Evolutionary conservation across 2,888 invertebrate genomes (phyloP).

Genomic region (Erebia epiphron): DNA sequence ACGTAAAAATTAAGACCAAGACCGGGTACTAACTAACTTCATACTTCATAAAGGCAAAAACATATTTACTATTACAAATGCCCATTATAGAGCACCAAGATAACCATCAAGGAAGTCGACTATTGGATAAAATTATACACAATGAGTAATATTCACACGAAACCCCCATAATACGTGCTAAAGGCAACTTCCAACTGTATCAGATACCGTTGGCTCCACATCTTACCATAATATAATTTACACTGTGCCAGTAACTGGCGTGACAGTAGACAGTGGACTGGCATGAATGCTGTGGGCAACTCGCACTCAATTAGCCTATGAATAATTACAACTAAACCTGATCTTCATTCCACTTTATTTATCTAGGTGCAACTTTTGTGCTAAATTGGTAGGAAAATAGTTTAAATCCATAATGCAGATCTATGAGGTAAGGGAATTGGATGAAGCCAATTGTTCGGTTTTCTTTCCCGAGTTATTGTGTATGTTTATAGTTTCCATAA

Average conservation of each 20-base stretch:
- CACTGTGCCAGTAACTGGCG: not conserved
- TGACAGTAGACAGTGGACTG: not conserved
- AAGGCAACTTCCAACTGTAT: constrained; percentile 27
- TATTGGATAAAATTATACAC: constrained; percentile 28
- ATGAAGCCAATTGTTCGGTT: too few species aligned
- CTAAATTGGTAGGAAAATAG: too few species aligned
- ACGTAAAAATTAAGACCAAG: too few species aligned
- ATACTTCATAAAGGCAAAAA: constrained; percentile 2
- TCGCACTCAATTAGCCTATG: not conserved
- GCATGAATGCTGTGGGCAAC: not conserved
- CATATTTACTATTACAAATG: not conserved
- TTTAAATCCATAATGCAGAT: too few species aligned
- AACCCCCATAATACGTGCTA: constrained; percentile 28
- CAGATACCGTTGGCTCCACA: constrained; percentile 31
- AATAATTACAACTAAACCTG: too few species aligned
- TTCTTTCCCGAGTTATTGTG: too few species aligned
- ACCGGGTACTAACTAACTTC: too few species aligned
- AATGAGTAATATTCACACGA: constrained; percentile 32
- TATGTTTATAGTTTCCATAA: too few species aligned
- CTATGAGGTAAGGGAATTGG: too few species aligned
- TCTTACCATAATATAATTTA: constrained; percentile 31
- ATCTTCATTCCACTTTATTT: too few species aligned
- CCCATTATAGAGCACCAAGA: constrained; percentile 9
- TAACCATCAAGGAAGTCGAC: constrained; percentile 24
- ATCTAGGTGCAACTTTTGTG: too few species aligned